Evolutionary conservation across 2,888 invertebrate genomes (phyloP).

Genomic region (Campopleginae sp.): DNA sequence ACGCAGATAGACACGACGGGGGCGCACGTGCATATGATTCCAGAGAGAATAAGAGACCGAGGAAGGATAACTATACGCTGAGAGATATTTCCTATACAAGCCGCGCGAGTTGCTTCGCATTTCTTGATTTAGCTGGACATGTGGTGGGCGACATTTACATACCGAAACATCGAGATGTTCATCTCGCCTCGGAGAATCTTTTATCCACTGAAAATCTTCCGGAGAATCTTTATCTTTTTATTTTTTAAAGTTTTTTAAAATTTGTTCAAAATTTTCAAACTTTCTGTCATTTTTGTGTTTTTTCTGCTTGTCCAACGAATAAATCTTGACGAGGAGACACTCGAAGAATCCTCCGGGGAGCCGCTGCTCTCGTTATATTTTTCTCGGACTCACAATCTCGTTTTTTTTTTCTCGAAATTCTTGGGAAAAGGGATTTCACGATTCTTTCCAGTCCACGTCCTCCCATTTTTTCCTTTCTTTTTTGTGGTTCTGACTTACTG

Average conservation of each 20-base stretch:
- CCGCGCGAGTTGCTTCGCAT: conserved; percentile 39
- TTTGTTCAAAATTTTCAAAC: conserved; percentile 39
- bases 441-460: neutral
- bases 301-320: too few relatives aligned
- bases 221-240: conserved; percentile 73
- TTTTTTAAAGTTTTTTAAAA: conserved; percentile 30
- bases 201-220: conserved; percentile 74
- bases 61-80: conserved; percentile 17
- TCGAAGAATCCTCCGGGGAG: neutral
- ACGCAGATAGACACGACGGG: conserved; percentile 57
- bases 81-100: conserved; percentile 49
- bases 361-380: neutral
- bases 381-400: conserved; percentile 5
- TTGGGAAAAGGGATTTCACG: conserved; percentile 27
- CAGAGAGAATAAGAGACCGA: conserved; percentile 29
- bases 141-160: conserved; percentile 77
- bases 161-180: conserved; percentile 64
- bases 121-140: conserved; percentile 43
- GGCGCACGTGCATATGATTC: conserved; percentile 65
- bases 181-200: conserved; percentile 42
- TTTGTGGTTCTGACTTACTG: conserved; percentile 37
- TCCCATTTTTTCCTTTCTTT: conserved; percentile 14
- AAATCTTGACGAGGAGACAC: too few relatives aligned
- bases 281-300: neutral
- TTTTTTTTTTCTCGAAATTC: conserved; percentile 23